phyloP scores from a whole-genome alignment of 2,888 invertebrate genomes.

The Autographa gamma region DNA sequence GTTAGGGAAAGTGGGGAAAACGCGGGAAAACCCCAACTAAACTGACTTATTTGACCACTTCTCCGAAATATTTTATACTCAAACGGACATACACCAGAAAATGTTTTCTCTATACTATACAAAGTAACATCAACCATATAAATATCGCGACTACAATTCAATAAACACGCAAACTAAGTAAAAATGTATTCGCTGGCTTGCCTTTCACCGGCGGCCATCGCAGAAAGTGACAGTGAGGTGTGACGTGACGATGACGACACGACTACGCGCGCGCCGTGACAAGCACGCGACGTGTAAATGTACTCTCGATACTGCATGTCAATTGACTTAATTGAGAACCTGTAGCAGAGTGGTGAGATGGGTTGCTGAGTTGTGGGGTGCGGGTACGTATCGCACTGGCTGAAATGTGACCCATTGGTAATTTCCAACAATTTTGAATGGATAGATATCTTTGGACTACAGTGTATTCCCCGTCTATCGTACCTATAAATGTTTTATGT shows the following conservation, averaged over 20 bases:
- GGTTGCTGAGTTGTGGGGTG: not conserved
- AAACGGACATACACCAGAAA: not conserved
- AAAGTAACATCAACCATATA: not conserved
- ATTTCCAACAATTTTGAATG: too few species aligned
- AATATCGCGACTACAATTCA: slow-evolving; percentile 18
- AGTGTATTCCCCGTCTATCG: too few species aligned
- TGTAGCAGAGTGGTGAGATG: not conserved
- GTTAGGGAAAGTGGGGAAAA: not conserved
- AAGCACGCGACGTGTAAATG: slow-evolving; percentile 30
- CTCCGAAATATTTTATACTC: not conserved
- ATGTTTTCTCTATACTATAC: not conserved
- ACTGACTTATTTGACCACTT: too few species aligned
- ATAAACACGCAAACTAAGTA: slow-evolving; percentile 30
- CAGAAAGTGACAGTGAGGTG: slow-evolving; percentile 63
- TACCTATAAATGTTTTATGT: too few species aligned
- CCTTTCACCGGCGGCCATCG: slow-evolving; percentile 59
- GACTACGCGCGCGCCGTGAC: slow-evolving; percentile 15
- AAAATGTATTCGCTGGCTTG: slow-evolving; percentile 50
- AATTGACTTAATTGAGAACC: not conserved
- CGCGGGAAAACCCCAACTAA: not conserved
- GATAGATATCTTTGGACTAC: too few species aligned
- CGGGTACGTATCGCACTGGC: not conserved
- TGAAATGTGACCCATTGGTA: too few species aligned
- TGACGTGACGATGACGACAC: slow-evolving; percentile 57
- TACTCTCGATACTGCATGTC: not conserved